These are phyloP conservation scores for Drosophila ochracea DNA, from an alignment of 2,888 invertebrate species.

Conservation along the genomic window DNA sequence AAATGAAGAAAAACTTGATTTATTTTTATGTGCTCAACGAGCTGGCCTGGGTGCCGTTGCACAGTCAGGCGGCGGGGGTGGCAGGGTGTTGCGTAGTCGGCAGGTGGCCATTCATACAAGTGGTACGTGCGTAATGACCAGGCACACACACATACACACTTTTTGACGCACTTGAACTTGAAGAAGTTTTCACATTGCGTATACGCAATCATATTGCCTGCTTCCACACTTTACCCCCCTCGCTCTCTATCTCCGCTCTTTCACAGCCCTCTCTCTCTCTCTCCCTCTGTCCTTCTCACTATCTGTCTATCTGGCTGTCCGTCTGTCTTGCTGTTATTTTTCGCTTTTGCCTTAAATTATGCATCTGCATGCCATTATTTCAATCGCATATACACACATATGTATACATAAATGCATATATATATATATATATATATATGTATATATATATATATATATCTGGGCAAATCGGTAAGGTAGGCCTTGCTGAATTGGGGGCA, in stretches of 20 bases:
- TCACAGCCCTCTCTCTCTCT: not conserved
- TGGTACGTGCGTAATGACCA: constrained; percentile 79
- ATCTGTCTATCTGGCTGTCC: not conserved
- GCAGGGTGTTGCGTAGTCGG: constrained; percentile 1
- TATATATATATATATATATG: not conserved
- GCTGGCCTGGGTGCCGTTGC: constrained; percentile 39
- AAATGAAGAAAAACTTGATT: constrained; percentile 80
- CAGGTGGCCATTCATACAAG: constrained; percentile 71
- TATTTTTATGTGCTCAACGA: constrained; percentile 78
- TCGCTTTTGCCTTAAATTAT: constrained; percentile 55
- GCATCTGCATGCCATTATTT: constrained; percentile 57
- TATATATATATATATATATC: not conserved
- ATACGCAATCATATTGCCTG: constrained; percentile 71
- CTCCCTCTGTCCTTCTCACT: not conserved
- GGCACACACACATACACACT: constrained; percentile 45
- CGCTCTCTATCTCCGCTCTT: not conserved
- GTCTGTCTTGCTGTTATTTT: constrained; percentile 6
- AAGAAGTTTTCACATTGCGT: constrained; percentile 75
- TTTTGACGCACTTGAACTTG: constrained; percentile 64
- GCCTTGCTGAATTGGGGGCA: no score
- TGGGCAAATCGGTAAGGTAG: not conserved
- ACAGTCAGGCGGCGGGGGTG: not conserved
- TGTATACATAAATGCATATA: not conserved
- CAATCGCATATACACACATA: constrained; percentile 6
- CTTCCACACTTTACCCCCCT: not conserved